phyloP scores from a whole-genome alignment of 2,797 vertebrate genomes.

The Artibeus lituratus region DNA sequence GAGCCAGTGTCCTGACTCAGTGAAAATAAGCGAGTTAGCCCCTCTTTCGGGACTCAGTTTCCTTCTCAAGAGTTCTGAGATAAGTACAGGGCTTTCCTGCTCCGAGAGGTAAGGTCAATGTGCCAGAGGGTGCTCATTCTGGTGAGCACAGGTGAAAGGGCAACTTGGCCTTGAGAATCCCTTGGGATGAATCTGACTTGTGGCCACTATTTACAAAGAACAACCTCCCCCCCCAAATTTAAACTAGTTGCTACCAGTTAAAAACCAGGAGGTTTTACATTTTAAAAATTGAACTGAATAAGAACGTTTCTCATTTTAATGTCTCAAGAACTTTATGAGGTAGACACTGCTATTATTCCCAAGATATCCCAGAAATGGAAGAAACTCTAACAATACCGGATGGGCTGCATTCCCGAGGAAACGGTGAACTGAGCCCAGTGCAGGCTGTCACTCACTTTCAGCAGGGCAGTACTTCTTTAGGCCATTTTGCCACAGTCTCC shows the following conservation, averaged over 20 bases:
- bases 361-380: conserved; percentile 16
- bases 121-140: not conserved
- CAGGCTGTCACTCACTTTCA: not conserved
- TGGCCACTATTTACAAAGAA: not conserved
- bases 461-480: not conserved
- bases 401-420: not conserved
- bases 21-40: not conserved
- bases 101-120: not conserved
- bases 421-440: not conserved
- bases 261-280: not conserved
- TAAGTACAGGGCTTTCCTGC: not conserved
- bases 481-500: not conserved
- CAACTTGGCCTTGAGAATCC: not conserved
- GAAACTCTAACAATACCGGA: not conserved
- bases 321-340: not conserved
- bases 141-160: not conserved
- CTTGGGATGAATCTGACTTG: not conserved
- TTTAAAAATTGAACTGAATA: not conserved
- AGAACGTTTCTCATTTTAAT: not conserved
- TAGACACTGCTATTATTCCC: not conserved
- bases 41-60: not conserved
- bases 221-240: not conserved
- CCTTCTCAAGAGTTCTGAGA: not conserved
- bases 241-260: not conserved
- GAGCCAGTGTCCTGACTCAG: not conserved